phyloP scores from a whole-genome alignment of 2,113 vertebrate genomes.

The Pteruthius melanotis region DNA sequence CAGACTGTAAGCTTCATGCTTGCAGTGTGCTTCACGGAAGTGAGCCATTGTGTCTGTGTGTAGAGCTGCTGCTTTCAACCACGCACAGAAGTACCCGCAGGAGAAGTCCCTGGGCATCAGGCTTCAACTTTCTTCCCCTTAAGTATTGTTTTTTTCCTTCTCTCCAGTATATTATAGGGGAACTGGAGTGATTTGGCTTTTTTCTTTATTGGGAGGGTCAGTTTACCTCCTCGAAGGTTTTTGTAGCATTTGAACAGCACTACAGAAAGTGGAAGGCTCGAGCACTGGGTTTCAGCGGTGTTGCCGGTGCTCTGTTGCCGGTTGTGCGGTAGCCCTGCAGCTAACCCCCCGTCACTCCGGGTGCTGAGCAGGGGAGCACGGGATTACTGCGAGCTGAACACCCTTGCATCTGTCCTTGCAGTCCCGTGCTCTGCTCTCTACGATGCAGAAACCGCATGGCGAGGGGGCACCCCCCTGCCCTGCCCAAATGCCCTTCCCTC shows the following conservation, averaged over 20 bases:
- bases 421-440: not conserved
- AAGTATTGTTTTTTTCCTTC: not conserved
- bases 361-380: not conserved
- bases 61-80: not conserved
- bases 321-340: accelerated
- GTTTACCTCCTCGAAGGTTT: not conserved
- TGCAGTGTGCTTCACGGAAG: accelerated
- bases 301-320: not conserved
- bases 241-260: not conserved
- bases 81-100: not conserved
- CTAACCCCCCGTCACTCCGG: accelerated
- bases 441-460: not conserved
- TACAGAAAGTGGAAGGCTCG: not conserved
- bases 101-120: not conserved
- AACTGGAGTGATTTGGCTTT: not conserved
- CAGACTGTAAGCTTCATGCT: accelerated
- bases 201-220: not conserved
- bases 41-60: accelerated
- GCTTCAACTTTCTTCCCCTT: not conserved
- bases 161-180: not conserved
- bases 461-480: not conserved
- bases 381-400: not conserved
- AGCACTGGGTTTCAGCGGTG: not conserved
- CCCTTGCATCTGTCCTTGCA: not conserved
- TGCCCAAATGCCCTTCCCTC: not conserved